Evolutionary conservation across 2,797 vertebrate genomes (phyloP).

Genomic region (Gambelia wislizenii): DNA sequence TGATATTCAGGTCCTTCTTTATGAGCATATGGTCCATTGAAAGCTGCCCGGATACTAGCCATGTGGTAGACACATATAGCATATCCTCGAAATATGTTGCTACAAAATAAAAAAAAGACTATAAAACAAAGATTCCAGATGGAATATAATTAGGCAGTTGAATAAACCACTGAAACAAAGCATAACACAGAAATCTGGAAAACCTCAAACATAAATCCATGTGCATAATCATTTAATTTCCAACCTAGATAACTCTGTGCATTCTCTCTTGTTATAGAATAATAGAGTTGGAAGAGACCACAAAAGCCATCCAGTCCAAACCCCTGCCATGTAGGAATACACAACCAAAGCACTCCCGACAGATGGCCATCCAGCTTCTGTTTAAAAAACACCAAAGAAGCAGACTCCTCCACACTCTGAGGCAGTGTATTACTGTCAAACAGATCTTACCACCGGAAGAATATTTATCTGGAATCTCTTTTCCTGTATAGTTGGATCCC

Average conservation of each 20-base stretch:
- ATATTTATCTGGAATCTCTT: too few species aligned
- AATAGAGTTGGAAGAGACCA: too few species aligned
- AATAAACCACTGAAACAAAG: neutral
- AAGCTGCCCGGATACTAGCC: slow-evolving; percentile 92
- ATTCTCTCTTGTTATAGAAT: neutral
- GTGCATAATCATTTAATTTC: neutral
- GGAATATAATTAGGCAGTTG: neutral
- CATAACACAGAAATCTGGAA: neutral
- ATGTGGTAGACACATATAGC: slow-evolving; percentile 96
- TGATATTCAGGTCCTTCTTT: slow-evolving; percentile 93
- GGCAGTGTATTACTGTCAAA: too few species aligned
- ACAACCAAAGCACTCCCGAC: too few species aligned
- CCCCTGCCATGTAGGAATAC: too few species aligned
- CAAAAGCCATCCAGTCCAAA: too few species aligned
- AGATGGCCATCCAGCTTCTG: too few species aligned
- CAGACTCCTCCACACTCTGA: too few species aligned
- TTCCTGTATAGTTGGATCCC: too few species aligned
- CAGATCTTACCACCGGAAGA: too few species aligned
- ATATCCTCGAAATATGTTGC: slow-evolving; percentile 93
- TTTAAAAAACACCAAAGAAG: too few species aligned
- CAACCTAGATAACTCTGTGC: neutral
- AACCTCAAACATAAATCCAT: neutral
- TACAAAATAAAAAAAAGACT: slow-evolving; percentile 59
- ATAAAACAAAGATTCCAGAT: neutral
- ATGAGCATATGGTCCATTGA: slow-evolving; percentile 94